phyloP scores from a whole-genome alignment of 1,140 invertebrate genomes.

The Lamellibrachia luymesi region DNA sequence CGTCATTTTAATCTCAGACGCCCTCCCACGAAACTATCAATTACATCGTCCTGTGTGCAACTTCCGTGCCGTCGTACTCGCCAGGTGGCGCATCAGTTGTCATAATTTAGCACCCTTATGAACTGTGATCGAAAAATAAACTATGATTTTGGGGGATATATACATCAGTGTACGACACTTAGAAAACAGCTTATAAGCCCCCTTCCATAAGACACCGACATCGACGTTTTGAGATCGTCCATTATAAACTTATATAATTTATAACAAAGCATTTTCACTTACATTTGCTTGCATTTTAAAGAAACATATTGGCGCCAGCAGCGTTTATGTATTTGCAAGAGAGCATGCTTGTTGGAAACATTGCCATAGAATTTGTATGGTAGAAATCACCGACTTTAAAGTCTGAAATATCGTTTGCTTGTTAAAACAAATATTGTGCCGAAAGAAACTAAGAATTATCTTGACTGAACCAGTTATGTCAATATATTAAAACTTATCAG shows the following conservation, averaged over 20 bases:
- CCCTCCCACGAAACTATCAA: neutral
- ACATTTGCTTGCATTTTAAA: neutral
- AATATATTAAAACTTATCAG: neutral
- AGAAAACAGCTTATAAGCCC: no score
- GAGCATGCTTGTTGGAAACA: neutral
- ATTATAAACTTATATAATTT: neutral
- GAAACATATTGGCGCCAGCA: neutral
- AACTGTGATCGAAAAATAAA: neutral
- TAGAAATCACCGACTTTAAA: no score
- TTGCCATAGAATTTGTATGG: no score
- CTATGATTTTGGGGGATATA: neutral
- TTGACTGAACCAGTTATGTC: neutral
- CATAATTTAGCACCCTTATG: neutral
- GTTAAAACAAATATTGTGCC: neutral
- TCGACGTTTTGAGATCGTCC: neutral
- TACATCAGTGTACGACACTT: neutral
- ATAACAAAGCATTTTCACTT: neutral
- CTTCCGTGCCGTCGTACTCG: neutral
- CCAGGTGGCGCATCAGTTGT: neutral
- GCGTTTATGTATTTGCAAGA: neutral
- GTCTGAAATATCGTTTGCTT: no score
- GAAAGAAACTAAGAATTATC: neutral
- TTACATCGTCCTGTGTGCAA: neutral
- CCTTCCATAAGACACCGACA: neutral
- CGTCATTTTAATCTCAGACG: neutral